phyloP scores from a whole-genome alignment of 2,797 vertebrate species.

The Thamnophis elegans region DNA sequence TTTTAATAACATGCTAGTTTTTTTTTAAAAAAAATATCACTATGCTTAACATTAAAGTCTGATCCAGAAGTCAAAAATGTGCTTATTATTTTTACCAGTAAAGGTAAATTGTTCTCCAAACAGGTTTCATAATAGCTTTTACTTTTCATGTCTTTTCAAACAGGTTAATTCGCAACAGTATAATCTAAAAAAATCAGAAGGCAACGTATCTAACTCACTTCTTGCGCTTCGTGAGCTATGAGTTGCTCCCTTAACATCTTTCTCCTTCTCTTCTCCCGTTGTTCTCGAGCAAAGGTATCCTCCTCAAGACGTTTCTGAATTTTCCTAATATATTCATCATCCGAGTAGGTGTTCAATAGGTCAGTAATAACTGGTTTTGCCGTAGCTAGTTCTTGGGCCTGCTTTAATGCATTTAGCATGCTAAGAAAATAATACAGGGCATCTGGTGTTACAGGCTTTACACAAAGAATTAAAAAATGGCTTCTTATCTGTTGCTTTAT shows the following conservation, averaged over 20 bases:
- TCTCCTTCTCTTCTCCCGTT: slow-evolving; percentile 81
- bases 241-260: slow-evolving; percentile 82
- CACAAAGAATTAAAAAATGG: neutral
- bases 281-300: slow-evolving; percentile 74
- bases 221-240: slow-evolving; percentile 80
- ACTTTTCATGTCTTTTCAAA: neutral
- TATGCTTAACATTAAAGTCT: neutral
- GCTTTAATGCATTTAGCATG: slow-evolving; percentile 4
- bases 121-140: neutral
- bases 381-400: slow-evolving; percentile 29
- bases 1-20: neutral
- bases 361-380: slow-evolving; percentile 34
- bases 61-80: neutral
- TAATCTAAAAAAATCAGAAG: neutral
- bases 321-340: slow-evolving; percentile 81
- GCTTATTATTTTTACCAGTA: neutral
- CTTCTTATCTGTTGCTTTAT: neutral
- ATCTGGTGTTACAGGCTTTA: neutral
- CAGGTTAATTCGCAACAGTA: neutral
- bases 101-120: neutral
- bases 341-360: slow-evolving; percentile 76
- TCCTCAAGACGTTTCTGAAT: slow-evolving; percentile 83
- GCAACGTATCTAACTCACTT: slow-evolving; percentile 74
- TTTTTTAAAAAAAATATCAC: neutral
- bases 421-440: slow-evolving; percentile 34